A percentile compares a stretch with the other conserved stretches of the same genome.
These are phyloP conservation scores for Pseudopodoces humilis DNA, from an alignment of 2,113 vertebrate species.

Conservation along the genomic window DNA sequence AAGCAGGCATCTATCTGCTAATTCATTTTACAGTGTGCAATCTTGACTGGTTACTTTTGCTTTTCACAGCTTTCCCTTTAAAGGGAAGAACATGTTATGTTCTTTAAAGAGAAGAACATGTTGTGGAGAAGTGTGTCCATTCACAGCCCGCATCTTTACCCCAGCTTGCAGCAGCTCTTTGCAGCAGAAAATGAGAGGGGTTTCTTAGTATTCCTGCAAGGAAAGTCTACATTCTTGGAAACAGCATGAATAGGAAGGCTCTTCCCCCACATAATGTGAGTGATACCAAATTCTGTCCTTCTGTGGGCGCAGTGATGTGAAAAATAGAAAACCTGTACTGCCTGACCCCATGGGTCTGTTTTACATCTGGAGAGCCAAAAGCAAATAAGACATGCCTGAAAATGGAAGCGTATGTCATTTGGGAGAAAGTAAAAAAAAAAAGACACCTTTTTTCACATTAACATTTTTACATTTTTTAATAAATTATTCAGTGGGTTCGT, in stretches of 20 bases:
- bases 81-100: not conserved
- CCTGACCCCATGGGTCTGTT: constrained; percentile 35
- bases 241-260: not conserved
- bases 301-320: constrained; percentile 41
- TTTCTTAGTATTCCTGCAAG: not conserved
- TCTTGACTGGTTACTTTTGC: not conserved
- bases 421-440: not conserved
- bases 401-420: not conserved
- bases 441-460: not conserved
- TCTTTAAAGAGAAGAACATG: not conserved
- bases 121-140: not conserved
- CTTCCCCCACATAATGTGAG: not conserved
- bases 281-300: not conserved
- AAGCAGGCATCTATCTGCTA: constrained; percentile 17
- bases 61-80: not conserved
- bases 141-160: not conserved
- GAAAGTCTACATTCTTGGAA: not conserved
- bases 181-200: not conserved
- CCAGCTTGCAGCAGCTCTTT: not conserved
- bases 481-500: not conserved
- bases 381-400: not conserved
- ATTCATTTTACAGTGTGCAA: not conserved
- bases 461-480: not conserved
- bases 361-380: not conserved
- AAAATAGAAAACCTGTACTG: constrained; percentile 51